Evolutionary conservation across 2,113 vertebrate genomes (phyloP).

Genomic region (Carettochelys insculpta): DNA sequence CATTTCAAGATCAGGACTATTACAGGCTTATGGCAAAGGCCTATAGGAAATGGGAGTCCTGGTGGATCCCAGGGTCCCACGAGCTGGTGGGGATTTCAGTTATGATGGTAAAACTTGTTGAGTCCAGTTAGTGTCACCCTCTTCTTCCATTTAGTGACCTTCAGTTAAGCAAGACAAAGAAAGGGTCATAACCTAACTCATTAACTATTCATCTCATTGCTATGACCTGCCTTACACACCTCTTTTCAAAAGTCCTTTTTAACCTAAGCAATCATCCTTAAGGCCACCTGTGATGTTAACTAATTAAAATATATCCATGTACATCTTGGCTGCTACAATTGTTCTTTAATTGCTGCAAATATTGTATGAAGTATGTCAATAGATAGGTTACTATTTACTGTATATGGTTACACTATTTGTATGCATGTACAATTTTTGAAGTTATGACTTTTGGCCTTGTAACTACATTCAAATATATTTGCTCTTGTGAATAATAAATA

Average conservation of each 20-base stretch:
- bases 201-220: neutral
- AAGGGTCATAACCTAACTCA: neutral
- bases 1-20: neutral
- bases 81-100: neutral
- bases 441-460: too few relatives aligned
- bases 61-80: neutral
- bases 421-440: too few relatives aligned
- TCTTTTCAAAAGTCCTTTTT: neutral
- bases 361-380: too few relatives aligned
- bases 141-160: neutral
- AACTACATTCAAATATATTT: too few relatives aligned
- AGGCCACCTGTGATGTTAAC: too few relatives aligned
- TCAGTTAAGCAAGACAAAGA: neutral
- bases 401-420: too few relatives aligned
- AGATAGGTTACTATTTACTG: too few relatives aligned
- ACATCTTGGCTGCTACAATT: too few relatives aligned
- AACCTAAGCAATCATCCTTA: neutral
- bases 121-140: neutral
- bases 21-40: neutral
- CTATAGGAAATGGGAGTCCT: neutral
- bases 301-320: too few relatives aligned
- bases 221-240: too few relatives aligned
- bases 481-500: too few relatives aligned
- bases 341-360: too few relatives aligned
- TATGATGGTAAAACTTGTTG: neutral